These are phyloP conservation scores for Piezodorus guildinii DNA, from an alignment of 1,140 invertebrate genomes.

Conservation along the genomic window DNA sequence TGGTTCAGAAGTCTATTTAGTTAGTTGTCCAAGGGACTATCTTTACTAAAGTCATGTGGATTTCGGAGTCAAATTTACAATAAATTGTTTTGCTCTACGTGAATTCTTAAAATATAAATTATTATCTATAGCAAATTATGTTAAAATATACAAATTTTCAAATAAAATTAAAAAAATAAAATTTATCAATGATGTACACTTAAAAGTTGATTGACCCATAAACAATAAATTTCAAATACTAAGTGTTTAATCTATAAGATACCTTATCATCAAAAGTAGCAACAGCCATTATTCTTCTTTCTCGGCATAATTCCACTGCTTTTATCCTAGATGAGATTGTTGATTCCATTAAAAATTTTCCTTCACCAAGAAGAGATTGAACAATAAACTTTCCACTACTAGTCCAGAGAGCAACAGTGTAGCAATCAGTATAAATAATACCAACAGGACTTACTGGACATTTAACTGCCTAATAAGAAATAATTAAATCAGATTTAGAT, in stretches of 20 bases:
- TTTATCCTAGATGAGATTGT: neutral
- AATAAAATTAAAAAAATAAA: too few species aligned
- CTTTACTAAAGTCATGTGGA: too few species aligned
- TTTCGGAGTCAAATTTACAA: too few species aligned
- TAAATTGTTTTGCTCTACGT: too few species aligned
- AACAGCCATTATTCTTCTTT: neutral
- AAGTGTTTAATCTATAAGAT: neutral
- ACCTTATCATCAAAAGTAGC: conserved; percentile 13
- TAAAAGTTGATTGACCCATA: too few species aligned
- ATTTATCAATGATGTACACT: too few species aligned
- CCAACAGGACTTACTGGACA: neutral
- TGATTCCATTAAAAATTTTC: neutral
- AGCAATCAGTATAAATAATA: neutral
- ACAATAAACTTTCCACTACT: neutral
- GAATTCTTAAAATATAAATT: too few species aligned
- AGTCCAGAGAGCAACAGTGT: neutral
- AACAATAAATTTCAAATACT: too few species aligned
- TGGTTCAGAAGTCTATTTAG: too few species aligned
- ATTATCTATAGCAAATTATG: too few species aligned
- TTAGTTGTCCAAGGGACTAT: too few species aligned
- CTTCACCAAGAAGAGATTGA: neutral
- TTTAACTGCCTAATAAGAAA: neutral
- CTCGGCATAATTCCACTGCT: neutral
- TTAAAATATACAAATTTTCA: too few species aligned
- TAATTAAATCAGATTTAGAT: neutral